These are phyloP conservation scores for Drosophila equinoxialis DNA, from an alignment of 1,140 invertebrate species.

Conservation along the genomic window DNA sequence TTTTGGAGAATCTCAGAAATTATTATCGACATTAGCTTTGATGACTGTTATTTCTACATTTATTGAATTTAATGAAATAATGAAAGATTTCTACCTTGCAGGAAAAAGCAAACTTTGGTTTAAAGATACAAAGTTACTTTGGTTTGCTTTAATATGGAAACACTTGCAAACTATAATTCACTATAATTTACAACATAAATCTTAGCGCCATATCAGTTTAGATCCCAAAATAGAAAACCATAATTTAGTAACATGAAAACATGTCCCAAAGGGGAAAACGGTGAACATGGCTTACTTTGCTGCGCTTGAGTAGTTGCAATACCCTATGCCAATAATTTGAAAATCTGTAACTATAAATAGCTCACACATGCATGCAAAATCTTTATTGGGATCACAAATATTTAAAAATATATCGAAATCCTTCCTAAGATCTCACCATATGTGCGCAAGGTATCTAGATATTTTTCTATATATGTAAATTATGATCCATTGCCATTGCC, in stretches of 20 bases:
- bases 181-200: background rate
- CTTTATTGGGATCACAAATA: background rate
- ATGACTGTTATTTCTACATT: no score
- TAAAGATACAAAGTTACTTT: no score
- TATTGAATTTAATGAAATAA: no score
- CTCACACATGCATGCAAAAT: background rate
- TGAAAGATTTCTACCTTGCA: no score
- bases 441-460: background rate
- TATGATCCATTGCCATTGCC: conserved; percentile 37
- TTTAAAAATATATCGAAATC: no score
- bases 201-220: background rate
- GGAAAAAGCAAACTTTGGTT: no score
- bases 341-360: background rate
- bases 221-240: background rate
- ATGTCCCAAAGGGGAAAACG: background rate
- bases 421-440: background rate
- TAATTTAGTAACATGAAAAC: background rate
- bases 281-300: background rate
- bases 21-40: no score
- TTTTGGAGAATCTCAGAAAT: no score
- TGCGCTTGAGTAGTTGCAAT: background rate
- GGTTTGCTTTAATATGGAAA: no score
- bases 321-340: background rate
- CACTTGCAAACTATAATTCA: background rate
- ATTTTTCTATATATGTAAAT: conserved; percentile 2